Evolutionary conservation across 1,140 invertebrate genomes (phyloP).

Genomic region (Drosophila nebulosa): DNA sequence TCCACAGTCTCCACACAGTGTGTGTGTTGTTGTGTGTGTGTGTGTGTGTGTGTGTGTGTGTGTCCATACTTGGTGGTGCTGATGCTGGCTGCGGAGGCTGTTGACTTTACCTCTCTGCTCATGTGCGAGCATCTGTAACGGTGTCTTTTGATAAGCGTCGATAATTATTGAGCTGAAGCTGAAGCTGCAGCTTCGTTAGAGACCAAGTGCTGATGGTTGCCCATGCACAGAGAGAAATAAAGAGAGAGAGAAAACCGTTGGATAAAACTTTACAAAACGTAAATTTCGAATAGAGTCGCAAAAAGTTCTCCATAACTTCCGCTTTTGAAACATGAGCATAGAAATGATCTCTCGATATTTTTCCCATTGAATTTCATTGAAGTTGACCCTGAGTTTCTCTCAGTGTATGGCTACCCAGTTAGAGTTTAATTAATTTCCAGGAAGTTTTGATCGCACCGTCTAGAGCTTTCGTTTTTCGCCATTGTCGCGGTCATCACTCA

Average conservation of each 20-base stretch:
- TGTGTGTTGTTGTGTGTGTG: no score
- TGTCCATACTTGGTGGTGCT: conserved; percentile 59
- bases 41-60: conserved; percentile 1
- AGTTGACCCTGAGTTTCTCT: neutral
- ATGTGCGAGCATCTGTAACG: conserved; percentile 76
- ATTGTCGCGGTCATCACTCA: conserved; percentile 77
- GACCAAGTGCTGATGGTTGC: conserved; percentile 9
- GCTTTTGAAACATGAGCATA: no score
- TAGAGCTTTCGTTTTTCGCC: conserved; percentile 65
- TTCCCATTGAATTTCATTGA: no score
- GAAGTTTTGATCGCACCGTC: conserved; percentile 67
- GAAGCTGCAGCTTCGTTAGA: conserved; percentile 47
- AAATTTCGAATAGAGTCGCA: no score
- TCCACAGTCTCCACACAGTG: no score
- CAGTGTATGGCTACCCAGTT: conserved; percentile 33
- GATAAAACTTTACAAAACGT: no score
- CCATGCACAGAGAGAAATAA: conserved; percentile 5
- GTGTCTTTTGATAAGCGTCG: conserved; percentile 77
- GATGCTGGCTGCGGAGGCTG: conserved; percentile 21
- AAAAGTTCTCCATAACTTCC: no score
- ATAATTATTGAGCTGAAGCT: conserved; percentile 65
- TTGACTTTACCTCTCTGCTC: conserved; percentile 30
- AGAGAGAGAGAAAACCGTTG: neutral
- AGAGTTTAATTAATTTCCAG: conserved; percentile 77
- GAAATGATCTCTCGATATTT: no score